These are phyloP conservation scores for Hypsopygia costalis DNA, from an alignment of 2,888 invertebrate species.

Conservation along the genomic window DNA sequence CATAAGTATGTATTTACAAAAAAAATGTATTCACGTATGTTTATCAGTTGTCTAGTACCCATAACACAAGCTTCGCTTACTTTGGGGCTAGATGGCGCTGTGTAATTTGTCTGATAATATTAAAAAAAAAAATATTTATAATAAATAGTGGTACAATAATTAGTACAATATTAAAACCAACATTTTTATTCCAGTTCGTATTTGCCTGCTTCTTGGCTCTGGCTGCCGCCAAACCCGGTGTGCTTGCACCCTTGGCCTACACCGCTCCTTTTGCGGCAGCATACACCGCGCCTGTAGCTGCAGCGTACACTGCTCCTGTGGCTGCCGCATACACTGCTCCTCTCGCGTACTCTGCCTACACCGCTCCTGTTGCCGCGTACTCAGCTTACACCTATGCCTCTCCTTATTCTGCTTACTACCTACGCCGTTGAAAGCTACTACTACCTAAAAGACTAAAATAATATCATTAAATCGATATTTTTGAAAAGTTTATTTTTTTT, in stretches of 20 bases:
- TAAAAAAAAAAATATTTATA: too few species aligned
- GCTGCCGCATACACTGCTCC: slow-evolving; percentile 65
- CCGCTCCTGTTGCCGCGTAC: slow-evolving; percentile 34
- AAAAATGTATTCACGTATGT: too few species aligned
- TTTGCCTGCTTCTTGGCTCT: slow-evolving; percentile 55
- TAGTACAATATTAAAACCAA: neutral
- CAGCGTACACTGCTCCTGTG: slow-evolving; percentile 46
- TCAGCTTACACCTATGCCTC: slow-evolving; percentile 22
- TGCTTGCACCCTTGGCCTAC: slow-evolving; percentile 34
- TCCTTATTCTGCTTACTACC: slow-evolving; percentile 21
- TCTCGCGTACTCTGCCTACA: slow-evolving; percentile 50
- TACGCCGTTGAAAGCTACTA: slow-evolving; percentile 23
- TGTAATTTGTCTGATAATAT: too few species aligned
- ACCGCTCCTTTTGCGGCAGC: slow-evolving; percentile 23
- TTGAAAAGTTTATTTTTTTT: too few species aligned
- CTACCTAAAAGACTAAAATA: neutral
- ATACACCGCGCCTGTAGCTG: slow-evolving; percentile 45
- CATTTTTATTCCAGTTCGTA: slow-evolving; percentile 40
- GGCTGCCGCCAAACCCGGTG: slow-evolving; percentile 50
- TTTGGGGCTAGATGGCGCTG: too few species aligned
- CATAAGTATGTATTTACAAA: too few species aligned
- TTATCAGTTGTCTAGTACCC: too few species aligned
- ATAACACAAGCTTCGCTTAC: too few species aligned
- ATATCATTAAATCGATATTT: too few species aligned
- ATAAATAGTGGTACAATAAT: too few species aligned